Evolutionary conservation across 2,113 vertebrate genomes (phyloP), one percentile per base, ranked within the genome.

Genomic region (Ancistrus triradiatus): DNA sequence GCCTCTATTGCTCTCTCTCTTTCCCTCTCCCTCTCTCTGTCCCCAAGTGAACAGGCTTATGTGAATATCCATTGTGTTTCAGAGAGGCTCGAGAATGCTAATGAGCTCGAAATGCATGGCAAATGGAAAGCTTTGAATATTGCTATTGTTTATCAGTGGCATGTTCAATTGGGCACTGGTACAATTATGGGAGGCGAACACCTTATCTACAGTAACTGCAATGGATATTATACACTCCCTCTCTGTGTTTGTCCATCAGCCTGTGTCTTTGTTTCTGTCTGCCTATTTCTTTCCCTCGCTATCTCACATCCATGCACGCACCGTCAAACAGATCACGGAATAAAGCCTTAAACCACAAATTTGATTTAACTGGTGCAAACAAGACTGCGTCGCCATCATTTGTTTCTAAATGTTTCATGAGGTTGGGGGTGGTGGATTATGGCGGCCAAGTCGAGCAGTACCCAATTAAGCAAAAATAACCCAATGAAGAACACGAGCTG

Each of bases 101-200:
- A 76, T 69, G 70, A 66, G 66, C 66, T 38, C 59, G 33, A 46
- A 68, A 70, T 40, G 27, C 47, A 7, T 27, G 37, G 24, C 14
- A 38, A 56, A 74, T 7, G 27, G 48, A 55, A 56, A 44, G 57
- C 63, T 55, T 44, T 55, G 49, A 73, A 63, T 49, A 10, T 28
- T 69, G 63, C 58, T 59, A 59, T 66, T 77, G 58, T 80, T 81
- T 79, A 69, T 74, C 74, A 72, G 31, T 21, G 1, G 25, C 3
- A 46, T 18, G 33, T 68, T 72, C 79, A 71, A 77, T 75, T 74
- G 72, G 70, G 65, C 65, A 51, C 38, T 10, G 60, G 10, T 18
- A 63, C 47, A 74, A 53, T 53, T 66, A 8, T 48, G 57, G 52
- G 61, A 66, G 21, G 56, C 61, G 18, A 47, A 49, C 50, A 44